Percentiles rank a stretch among this genome's conserved stretches.
phyloP scores from a whole-genome alignment of 2,888 invertebrate species.

The Drosophila neutralis region DNA sequence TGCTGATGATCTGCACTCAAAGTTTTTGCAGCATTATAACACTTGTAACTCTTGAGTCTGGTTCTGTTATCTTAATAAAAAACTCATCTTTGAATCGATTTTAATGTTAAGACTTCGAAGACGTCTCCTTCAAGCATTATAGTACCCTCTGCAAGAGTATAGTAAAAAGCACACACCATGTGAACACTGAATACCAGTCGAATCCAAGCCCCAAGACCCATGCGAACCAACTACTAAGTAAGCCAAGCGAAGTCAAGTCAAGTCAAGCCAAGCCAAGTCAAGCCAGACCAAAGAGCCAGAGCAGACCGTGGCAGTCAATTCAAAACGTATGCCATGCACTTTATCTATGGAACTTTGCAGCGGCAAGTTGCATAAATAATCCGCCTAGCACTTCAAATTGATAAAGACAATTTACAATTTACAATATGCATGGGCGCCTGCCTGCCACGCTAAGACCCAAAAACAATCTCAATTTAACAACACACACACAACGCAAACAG shows the following conservation, averaged over 20 bases:
- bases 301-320: slow-evolving; percentile 15
- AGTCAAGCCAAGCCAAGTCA: slow-evolving; percentile 1
- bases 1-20: background rate
- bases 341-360: slow-evolving; percentile 75
- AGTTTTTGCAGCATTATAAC: background rate
- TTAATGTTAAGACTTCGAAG: background rate
- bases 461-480: slow-evolving; percentile 60
- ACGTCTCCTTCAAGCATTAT: background rate
- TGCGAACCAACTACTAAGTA: slow-evolving; percentile 37
- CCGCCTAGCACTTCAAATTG: slow-evolving; percentile 77
- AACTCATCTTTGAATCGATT: background rate
- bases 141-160: background rate
- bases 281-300: slow-evolving; percentile 11
- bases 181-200: slow-evolving; percentile 39
- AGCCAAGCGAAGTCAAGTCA: slow-evolving; percentile 24
- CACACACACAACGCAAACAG: slow-evolving; percentile 41
- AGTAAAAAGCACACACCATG: slow-evolving; percentile 29
- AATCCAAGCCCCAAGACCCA: slow-evolving; percentile 22
- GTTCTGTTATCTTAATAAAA: background rate
- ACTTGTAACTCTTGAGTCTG: background rate
- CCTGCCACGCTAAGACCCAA: slow-evolving; percentile 43
- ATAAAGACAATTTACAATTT: slow-evolving; percentile 79
- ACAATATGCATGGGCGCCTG: slow-evolving; percentile 59
- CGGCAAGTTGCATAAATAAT: slow-evolving; percentile 77
- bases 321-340: slow-evolving; percentile 52